Evolutionary conservation across 2,113 vertebrate species (phyloP).

Genomic region (Pimephales promelas): DNA sequence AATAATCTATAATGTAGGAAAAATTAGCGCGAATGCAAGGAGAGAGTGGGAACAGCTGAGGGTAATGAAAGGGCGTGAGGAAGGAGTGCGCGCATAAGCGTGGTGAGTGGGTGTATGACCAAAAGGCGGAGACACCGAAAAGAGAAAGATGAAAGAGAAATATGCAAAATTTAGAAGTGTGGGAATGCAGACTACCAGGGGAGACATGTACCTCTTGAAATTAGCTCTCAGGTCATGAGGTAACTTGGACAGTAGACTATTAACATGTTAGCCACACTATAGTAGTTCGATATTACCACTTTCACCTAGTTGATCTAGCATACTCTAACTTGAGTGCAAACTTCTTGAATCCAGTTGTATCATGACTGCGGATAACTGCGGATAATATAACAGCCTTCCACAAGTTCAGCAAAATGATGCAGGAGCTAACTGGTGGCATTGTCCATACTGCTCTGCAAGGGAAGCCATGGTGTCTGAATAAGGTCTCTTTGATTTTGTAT

Average conservation of each 20-base stretch:
- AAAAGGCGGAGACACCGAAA: no score
- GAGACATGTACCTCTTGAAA: conserved; percentile 21
- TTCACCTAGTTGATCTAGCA: neutral
- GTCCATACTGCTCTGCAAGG: neutral
- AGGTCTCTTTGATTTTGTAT: conserved; percentile 1
- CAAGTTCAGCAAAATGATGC: neutral
- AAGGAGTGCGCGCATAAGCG: no score
- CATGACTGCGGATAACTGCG: neutral
- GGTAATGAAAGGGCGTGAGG: no score
- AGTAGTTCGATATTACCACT: neutral
- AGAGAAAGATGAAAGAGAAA: no score
- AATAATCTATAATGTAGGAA: no score
- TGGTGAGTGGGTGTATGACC: no score
- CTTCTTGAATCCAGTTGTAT: neutral
- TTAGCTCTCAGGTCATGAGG: neutral
- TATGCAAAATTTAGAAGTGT: neutral
- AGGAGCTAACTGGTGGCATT: neutral
- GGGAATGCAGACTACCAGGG: neutral
- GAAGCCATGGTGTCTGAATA: neutral
- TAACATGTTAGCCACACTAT: conserved; percentile 24
- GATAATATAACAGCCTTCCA: neutral
- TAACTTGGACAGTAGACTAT: neutral
- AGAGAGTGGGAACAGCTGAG: no score
- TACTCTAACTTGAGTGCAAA: neutral
- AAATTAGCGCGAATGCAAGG: no score